Base-by-base conservation (phyloP, 2,113 vertebrate genomes). In the Pelmatolapia mariae region DNA sequence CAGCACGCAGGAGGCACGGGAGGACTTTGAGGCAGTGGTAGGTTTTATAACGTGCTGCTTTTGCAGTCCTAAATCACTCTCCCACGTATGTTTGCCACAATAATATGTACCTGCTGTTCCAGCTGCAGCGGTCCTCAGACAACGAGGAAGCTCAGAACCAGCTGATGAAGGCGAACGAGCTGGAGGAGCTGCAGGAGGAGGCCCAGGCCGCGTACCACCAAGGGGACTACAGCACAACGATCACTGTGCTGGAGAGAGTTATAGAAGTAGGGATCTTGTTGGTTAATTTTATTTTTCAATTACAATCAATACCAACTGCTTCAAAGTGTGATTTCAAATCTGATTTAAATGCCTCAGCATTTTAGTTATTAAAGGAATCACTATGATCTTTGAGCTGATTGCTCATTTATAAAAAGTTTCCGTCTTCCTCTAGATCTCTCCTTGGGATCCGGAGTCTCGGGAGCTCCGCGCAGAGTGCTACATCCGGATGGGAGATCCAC, bases 1-100 rank as follows among this genome's bases (percentile, higher is more conserved):
- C 11, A 96, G 93, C 84, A 93, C 92, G 0, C 87, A 96, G 26
- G 95, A 97, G 84, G 97, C 97, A 12, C 93, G 87, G 38, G 94
- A 96, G 47, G 97, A 98, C 91, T 98, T 98, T 87, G 91, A 95
- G 80, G 96, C 95, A 6, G 97, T 97, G 94, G 97, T 97, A 47
- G 92, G 96, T 90, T 54, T 2, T 19, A 10, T n/a, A 26, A 45
- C 7, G 4, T 18, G 19, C 6, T 36, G 5, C 11, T 47, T 57
- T 56, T 73, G 16, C 3, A 11, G 6, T 47, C 47, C 22, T 50
- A 50, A 78, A 78, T 78, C 43, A 50, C 10, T n/a, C 36, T 43
- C 18, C 7, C 7, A 3, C 11, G 3, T 10, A 22, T 36, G 84
- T 66, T 84, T 86, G 13, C 3, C 56, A 22, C 18, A 81, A 7